phyloP scores from a whole-genome alignment of 2,888 invertebrate species.

The Tachina lurida region DNA sequence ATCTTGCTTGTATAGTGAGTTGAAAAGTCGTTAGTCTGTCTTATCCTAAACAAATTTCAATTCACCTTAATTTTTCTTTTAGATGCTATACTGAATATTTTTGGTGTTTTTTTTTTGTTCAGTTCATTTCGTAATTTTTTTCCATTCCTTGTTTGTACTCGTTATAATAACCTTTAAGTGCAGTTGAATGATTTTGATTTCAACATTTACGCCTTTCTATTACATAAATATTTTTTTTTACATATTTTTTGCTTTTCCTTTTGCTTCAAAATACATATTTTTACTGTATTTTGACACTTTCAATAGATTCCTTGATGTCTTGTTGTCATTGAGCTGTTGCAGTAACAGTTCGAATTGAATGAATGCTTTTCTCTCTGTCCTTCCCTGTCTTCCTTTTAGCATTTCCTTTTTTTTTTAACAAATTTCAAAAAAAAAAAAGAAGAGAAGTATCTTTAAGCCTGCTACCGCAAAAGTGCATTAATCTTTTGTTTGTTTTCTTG shows the following conservation, averaged over 20 bases:
- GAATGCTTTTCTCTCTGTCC: conserved; percentile 6
- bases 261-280: conserved; percentile 29
- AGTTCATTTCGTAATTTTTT: not conserved
- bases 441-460: conserved; percentile 48
- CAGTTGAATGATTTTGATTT: conserved; percentile 66
- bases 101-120: not conserved
- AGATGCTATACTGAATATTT: conserved; percentile 15
- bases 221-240: not conserved
- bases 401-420: not conserved
- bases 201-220: conserved; percentile 47
- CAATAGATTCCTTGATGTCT: conserved; percentile 43
- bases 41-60: not conserved
- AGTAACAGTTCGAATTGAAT: conserved; percentile 46
- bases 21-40: not conserved
- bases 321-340: conserved; percentile 48
- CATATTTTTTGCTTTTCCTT: not conserved
- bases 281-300: conserved; percentile 53
- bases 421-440: not conserved
- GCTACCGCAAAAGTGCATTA: conserved; percentile 50
- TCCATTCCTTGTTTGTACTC: conserved; percentile 26
- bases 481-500: conserved; percentile 34
- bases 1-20: not conserved
- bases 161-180: conserved; percentile 60
- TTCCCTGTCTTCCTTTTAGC: conserved; percentile 1
- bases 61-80: conserved; percentile 25